These are phyloP conservation scores for Clinocottus analis DNA, from an alignment of 2,113 vertebrate species.

Conservation along the genomic window DNA sequence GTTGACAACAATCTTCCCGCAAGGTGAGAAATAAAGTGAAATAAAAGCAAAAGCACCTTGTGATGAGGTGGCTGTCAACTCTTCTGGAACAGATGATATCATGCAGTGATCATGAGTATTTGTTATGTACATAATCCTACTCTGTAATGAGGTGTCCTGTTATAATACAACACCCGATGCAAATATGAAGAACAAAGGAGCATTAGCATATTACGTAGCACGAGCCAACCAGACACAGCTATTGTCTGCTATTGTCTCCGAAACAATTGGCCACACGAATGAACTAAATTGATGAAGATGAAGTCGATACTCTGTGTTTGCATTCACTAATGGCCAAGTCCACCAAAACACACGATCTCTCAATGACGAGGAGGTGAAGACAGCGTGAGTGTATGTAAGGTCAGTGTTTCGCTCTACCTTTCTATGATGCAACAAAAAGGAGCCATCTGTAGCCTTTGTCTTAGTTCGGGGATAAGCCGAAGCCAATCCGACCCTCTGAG, in stretches of 20 bases:
- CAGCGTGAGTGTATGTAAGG: conserved; percentile 10
- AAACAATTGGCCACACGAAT: background rate
- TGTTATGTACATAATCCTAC: background rate
- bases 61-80: background rate
- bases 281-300: background rate
- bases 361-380: conserved; percentile 18
- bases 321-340: conserved; percentile 35
- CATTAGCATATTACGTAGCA: background rate
- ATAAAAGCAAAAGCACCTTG: background rate
- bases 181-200: background rate
- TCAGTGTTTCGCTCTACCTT: conserved; percentile 41
- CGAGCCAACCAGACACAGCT: background rate
- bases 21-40: background rate
- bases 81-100: background rate
- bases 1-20: background rate
- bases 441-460: conserved; percentile 74
- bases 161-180: background rate
- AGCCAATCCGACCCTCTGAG: conserved; percentile 64
- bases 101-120: background rate
- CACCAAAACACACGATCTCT: conserved; percentile 9
- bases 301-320: conserved; percentile 3
- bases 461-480: conserved; percentile 67
- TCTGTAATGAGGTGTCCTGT: background rate
- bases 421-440: conserved; percentile 61
- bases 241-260: background rate